Evolutionary conservation across 2,888 invertebrate species (phyloP).

Genomic region (Rhagium mordax): DNA sequence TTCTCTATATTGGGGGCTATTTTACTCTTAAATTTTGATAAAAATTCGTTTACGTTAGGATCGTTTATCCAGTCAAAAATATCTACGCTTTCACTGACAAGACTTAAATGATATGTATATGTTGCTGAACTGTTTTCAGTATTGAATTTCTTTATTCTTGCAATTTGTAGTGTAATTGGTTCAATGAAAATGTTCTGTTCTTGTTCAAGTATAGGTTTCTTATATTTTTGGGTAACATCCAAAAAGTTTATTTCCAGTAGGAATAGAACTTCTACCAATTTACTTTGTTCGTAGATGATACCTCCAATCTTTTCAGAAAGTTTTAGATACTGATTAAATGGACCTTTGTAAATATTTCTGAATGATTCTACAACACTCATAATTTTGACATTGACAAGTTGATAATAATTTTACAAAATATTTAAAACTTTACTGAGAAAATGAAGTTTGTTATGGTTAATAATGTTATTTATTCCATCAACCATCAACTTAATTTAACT

Average conservation of each 20-base stretch:
- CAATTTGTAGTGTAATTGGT: conserved; percentile 46
- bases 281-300: conserved; percentile 83
- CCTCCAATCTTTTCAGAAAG: conserved; percentile 85
- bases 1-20: conserved; percentile 38
- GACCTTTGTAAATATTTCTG: conserved; percentile 69
- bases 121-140: conserved; percentile 31
- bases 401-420: too few species aligned
- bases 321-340: conserved; percentile 80
- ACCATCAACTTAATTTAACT: too few species aligned
- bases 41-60: conserved; percentile 39
- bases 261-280: conserved; percentile 84
- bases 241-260: conserved; percentile 67
- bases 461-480: too few species aligned
- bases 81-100: conserved; percentile 41
- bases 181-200: conserved; percentile 43
- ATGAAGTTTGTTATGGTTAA: too few species aligned
- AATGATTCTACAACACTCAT: conserved; percentile 49
- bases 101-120: conserved; percentile 37
- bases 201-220: conserved; percentile 44
- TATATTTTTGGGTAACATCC: conserved; percentile 46
- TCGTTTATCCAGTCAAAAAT: conserved; percentile 50
- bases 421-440: too few species aligned
- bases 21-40: conserved; percentile 35
- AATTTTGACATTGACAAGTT: conserved; percentile 42
- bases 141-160: conserved; percentile 34